phyloP scores from a whole-genome alignment of 2,888 invertebrate genomes.

The Agriopis leucophaearia region DNA sequence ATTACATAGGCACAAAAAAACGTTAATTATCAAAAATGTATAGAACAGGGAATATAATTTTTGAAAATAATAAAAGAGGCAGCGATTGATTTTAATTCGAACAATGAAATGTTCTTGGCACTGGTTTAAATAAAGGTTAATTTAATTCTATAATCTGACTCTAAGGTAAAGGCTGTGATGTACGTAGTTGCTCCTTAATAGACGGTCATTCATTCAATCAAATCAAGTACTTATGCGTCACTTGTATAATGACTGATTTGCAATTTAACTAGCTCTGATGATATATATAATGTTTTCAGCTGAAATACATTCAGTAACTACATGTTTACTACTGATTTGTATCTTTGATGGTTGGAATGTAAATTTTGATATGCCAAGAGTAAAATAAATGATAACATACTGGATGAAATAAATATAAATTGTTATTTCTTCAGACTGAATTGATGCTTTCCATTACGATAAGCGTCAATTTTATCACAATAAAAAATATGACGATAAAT shows the following conservation, averaged over 20 bases:
- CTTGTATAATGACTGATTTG: constrained; percentile 24
- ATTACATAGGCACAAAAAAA: neutral
- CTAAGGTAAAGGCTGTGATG: neutral
- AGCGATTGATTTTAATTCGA: neutral
- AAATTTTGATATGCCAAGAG: neutral
- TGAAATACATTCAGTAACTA: neutral
- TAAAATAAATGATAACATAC: neutral
- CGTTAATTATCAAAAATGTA: neutral
- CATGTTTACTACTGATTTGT: too few relatives aligned
- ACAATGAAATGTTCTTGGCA: constrained; percentile 14
- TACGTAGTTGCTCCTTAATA: constrained; percentile 13
- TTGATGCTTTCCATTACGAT: neutral
- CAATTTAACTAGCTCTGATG: constrained; percentile 23
- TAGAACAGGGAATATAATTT: neutral
- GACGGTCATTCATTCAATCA: constrained; percentile 27
- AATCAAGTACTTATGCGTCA: constrained; percentile 27
- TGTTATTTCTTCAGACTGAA: too few relatives aligned
- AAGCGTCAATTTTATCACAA: neutral
- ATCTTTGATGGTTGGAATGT: neutral
- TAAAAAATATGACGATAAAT: constrained; percentile 14
- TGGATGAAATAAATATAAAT: too few relatives aligned
- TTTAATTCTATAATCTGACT: constrained; percentile 17
- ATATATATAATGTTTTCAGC: constrained; percentile 1
- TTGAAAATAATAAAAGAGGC: neutral
- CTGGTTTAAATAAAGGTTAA: constrained; percentile 25